phyloP scores from a whole-genome alignment of 2,797 vertebrate genomes.

The Carcharodon carcharias region DNA sequence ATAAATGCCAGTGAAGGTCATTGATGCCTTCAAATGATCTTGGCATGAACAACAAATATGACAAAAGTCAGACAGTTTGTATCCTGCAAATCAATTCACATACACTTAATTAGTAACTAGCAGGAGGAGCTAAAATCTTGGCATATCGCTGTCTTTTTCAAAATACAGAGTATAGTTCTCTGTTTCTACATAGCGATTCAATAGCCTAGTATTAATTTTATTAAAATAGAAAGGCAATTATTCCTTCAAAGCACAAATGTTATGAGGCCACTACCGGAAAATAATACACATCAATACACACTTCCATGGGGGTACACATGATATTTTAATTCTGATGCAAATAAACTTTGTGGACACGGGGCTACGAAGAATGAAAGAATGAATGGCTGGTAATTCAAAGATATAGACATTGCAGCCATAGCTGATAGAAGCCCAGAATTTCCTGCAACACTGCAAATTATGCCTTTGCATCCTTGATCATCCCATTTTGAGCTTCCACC shows the following conservation, averaged over 20 bases:
- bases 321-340: neutral
- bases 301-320: neutral
- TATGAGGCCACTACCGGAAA: neutral
- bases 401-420: neutral
- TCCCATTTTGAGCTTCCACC: neutral
- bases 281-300: neutral
- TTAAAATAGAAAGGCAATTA: neutral
- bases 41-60: neutral
- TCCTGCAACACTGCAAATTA: neutral
- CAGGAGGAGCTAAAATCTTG: neutral
- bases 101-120: neutral
- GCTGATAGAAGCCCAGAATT: neutral
- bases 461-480: neutral
- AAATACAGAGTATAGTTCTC: neutral
- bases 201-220: neutral
- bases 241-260: neutral
- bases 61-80: neutral
- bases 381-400: neutral
- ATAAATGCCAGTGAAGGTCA: neutral
- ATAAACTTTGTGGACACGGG: neutral
- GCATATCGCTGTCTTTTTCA: neutral
- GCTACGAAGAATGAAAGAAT: neutral
- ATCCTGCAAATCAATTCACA: neutral
- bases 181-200: neutral
- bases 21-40: neutral